Base-by-base conservation (phyloP, 2,797 vertebrate genomes). In the Valencia hispanica region DNA sequence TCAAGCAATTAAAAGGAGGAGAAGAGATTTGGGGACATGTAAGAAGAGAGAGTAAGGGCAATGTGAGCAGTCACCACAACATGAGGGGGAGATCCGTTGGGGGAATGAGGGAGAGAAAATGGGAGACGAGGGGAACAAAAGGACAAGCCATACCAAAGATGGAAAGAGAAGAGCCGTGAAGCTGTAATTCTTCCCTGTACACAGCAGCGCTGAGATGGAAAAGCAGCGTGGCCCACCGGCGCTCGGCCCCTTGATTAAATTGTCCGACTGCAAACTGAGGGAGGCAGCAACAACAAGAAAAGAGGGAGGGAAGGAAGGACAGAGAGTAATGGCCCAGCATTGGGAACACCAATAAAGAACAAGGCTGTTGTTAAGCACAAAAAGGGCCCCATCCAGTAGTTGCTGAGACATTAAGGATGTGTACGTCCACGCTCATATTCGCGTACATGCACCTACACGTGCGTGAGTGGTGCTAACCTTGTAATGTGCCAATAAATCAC, bases 401-500 rank as follows among this genome's bases (percentile, higher is more conserved):
- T n/a, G 68, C 27, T 39, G 78, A 50, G 78, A 78, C 77, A 27
- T 9, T 10, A 61, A 53, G 73, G 68, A 66, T 68, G 80, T 83
- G 71, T 78, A 73, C 30, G 1, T 22, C 11, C 8, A 32, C 1
- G 7, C 30, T 51, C 59, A 30, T 74, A 32, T 43, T 66, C 76
- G 53, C 68, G 9, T 6, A 14, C 47, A 18, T 68, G 76, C 70
- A 70, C 68, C 27, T 55, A 68, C 78, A 73, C 79, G 69, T 72
- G 20, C 61, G 43, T 0, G 5, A 77, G 75, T 17, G 32, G 65
- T 32, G 73, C 80, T 74, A 76, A 81, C 84, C 75, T 83, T 87
- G 89, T 87, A 91, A 92, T 87, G 88, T 82, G 79, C 70, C 87
- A 80, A 89, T 94, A 91, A 92, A 93, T 94, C 91, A 89, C 75